phyloP scores from a whole-genome alignment of 2,888 invertebrate species.

The Trachelus troglodyta region DNA sequence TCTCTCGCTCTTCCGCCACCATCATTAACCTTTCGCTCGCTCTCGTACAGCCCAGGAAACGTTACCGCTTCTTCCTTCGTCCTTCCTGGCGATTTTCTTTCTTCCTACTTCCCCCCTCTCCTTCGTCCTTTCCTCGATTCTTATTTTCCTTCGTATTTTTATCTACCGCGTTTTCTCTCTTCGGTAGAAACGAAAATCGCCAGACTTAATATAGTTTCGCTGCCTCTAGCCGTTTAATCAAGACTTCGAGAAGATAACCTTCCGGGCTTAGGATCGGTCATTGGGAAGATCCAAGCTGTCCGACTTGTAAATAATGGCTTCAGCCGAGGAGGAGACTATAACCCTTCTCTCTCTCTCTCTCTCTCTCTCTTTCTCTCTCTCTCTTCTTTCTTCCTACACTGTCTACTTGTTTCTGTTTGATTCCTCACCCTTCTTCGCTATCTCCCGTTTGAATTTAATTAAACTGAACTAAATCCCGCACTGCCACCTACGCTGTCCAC shows the following conservation, averaged over 20 bases:
- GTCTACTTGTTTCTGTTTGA: neutral
- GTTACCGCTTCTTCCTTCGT: conserved; percentile 9
- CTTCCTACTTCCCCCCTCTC: neutral
- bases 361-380: neutral
- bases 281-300: conserved; percentile 16
- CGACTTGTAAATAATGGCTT: conserved; percentile 20
- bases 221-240: conserved; percentile 18
- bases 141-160: neutral
- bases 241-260: conserved; percentile 16
- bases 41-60: conserved; percentile 6
- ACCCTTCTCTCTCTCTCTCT: neutral
- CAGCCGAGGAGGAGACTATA: neutral
- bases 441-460: conserved; percentile 20
- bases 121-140: neutral
- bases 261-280: conserved; percentile 16
- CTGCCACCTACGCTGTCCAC: conserved; percentile 7
- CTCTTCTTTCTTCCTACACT: neutral
- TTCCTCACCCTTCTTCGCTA: neutral
- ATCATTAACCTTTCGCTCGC: neutral
- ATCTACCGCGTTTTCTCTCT: neutral
- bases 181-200: neutral
- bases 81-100: neutral
- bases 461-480: conserved; percentile 8
- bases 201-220: conserved; percentile 15
- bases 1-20: neutral